Conservation (phyloP, 2,113 vertebrate species). For the Chitala chitala region DNA sequence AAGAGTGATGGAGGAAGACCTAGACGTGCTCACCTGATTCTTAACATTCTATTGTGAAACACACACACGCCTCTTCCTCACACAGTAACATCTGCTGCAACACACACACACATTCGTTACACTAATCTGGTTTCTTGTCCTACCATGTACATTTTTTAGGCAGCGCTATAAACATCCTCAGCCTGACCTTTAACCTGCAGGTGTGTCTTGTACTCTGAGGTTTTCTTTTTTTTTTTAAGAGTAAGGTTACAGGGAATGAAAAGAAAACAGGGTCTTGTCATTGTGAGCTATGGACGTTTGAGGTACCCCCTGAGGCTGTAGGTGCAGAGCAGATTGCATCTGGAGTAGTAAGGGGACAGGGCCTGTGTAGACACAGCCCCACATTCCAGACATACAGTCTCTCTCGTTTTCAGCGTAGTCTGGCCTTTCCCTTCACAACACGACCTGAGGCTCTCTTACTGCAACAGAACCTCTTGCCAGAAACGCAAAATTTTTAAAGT, state of each 20-base stretch:
- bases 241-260: not conserved
- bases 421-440: not conserved
- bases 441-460: not conserved
- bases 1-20: no score
- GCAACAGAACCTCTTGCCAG: not conserved
- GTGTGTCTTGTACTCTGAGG: not conserved
- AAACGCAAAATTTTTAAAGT: not conserved
- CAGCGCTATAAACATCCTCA: not conserved
- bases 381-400: constrained; percentile 17
- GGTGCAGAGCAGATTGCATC: not conserved
- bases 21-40: no score
- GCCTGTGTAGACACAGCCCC: constrained; percentile 15
- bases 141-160: no score
- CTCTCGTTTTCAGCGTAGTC: not conserved
- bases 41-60: no score
- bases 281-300: not conserved
- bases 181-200: not conserved
- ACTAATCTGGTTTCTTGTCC: no score
- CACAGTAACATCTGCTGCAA: no score
- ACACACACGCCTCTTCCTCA: no score
- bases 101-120: no score
- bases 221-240: not conserved
- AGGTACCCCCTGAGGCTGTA: constrained; percentile 1
- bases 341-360: not conserved
- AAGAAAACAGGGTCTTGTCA: not conserved